These are phyloP conservation scores for Ectemnius continuus DNA, from an alignment of 2,888 invertebrate species.

Conservation along the genomic window DNA sequence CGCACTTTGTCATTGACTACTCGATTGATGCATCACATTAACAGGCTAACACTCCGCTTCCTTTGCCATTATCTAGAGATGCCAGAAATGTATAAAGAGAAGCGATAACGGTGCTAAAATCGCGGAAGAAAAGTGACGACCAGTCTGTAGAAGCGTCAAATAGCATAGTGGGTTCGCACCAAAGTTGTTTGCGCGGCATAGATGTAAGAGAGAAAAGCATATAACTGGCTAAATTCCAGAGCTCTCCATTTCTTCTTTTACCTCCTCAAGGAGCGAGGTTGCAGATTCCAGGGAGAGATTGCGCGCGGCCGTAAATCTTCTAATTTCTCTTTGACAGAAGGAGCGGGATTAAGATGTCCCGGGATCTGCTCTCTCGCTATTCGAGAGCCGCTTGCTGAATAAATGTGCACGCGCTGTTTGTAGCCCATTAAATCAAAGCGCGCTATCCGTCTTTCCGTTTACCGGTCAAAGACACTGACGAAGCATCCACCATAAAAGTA, in stretches of 20 bases:
- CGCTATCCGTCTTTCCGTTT: background rate
- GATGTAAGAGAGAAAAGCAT: no score
- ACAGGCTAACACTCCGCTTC: no score
- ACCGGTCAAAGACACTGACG: background rate
- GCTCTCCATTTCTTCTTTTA: slow-evolving; percentile 6
- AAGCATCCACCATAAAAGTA: background rate
- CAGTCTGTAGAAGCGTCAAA: no score
- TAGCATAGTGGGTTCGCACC: no score
- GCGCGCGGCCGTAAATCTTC: slow-evolving; percentile 40
- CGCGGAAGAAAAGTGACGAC: background rate
- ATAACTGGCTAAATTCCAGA: slow-evolving; percentile 36
- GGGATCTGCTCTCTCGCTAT: background rate
- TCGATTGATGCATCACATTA: background rate
- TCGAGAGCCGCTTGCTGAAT: no score
- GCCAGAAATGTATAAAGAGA: no score
- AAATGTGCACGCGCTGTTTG: slow-evolving; percentile 4
- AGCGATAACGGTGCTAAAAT: no score
- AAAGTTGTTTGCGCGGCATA: no score
- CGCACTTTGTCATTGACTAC: slow-evolving; percentile 35
- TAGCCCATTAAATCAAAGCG: background rate
- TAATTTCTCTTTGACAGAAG: slow-evolving; percentile 30
- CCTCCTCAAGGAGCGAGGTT: slow-evolving; percentile 22
- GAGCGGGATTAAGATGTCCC: background rate
- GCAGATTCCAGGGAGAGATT: slow-evolving; percentile 39
- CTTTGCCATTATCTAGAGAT: no score